These are phyloP conservation scores for Drosophila bocqueti DNA, from an alignment of 1,140 invertebrate species.

Conservation along the genomic window DNA sequence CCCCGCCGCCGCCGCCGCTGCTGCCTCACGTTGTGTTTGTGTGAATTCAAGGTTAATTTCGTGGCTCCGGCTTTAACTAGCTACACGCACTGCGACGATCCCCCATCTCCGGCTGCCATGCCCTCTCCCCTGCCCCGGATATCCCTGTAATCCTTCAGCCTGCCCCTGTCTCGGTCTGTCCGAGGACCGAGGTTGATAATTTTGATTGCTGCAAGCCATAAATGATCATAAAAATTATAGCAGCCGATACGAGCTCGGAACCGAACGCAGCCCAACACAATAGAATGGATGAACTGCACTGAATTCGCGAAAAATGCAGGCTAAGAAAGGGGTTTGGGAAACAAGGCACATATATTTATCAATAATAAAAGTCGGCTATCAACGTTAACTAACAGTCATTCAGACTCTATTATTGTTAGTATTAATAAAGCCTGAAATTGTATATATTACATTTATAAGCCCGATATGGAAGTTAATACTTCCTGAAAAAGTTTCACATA, in stretches of 20 bases:
- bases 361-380: slow-evolving; percentile 70
- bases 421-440: background rate
- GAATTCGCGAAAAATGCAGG: slow-evolving; percentile 30
- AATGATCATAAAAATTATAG: slow-evolving; percentile 84
- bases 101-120: background rate
- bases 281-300: slow-evolving; percentile 3
- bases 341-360: slow-evolving; percentile 48
- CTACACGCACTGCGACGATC: slow-evolving; percentile 65
- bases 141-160: slow-evolving; percentile 52
- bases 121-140: background rate
- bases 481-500: background rate
- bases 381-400: slow-evolving; percentile 13
- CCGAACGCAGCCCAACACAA: slow-evolving; percentile 27
- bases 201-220: slow-evolving; percentile 81
- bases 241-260: slow-evolving; percentile 65
- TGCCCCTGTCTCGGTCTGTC: slow-evolving; percentile 25
- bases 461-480: background rate
- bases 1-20: background rate
- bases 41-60: slow-evolving; percentile 82
- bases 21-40: slow-evolving; percentile 40
- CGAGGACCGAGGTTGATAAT: slow-evolving; percentile 64
- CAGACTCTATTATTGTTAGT: background rate
- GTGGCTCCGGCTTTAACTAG: slow-evolving; percentile 72
- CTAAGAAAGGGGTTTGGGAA: slow-evolving; percentile 30
- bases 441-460: background rate